A percentile compares a stretch with the other conserved stretches of the same genome.
These are phyloP conservation scores for Hydrolagus colliei DNA, from an alignment of 2,797 vertebrate species.

Conservation along the genomic window DNA sequence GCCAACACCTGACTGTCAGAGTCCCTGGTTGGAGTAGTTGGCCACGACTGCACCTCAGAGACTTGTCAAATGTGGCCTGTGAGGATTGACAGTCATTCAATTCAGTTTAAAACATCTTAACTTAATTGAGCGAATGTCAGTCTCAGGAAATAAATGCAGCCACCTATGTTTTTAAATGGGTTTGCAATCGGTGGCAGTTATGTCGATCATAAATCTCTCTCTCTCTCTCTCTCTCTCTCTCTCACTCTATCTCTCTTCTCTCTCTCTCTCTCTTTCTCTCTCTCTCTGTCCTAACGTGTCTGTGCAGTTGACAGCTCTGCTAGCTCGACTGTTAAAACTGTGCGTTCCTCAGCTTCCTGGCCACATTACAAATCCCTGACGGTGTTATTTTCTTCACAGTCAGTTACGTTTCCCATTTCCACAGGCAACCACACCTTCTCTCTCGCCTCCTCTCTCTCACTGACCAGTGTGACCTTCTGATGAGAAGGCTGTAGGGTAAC, in stretches of 20 bases:
- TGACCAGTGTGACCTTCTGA: neutral
- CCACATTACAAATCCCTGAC: neutral
- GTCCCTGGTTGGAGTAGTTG: neutral
- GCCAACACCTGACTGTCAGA: neutral
- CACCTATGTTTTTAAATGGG: neutral
- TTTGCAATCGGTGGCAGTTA: neutral
- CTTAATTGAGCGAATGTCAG: neutral
- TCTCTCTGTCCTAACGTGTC: neutral
- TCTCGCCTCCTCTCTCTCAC: neutral
- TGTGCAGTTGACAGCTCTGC: neutral
- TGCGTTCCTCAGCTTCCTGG: neutral
- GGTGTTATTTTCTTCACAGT: neutral
- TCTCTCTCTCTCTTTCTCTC: neutral
- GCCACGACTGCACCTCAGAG: neutral
- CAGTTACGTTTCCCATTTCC: neutral
- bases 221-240: too few relatives aligned
- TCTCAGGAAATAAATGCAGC: neutral
- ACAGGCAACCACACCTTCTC: neutral
- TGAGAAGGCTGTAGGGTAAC: neutral
- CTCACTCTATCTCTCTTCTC: too few relatives aligned
- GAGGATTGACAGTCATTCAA: neutral
- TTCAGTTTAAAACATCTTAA: neutral
- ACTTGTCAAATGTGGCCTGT: neutral
- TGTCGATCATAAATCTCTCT: neutral
- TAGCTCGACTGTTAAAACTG: neutral